A percentile compares a stretch with the other conserved stretches of the same genome.
These are phyloP conservation scores for Drosophila takahashii DNA, from an alignment of 1,140 invertebrate species.

Conservation along the genomic window DNA sequence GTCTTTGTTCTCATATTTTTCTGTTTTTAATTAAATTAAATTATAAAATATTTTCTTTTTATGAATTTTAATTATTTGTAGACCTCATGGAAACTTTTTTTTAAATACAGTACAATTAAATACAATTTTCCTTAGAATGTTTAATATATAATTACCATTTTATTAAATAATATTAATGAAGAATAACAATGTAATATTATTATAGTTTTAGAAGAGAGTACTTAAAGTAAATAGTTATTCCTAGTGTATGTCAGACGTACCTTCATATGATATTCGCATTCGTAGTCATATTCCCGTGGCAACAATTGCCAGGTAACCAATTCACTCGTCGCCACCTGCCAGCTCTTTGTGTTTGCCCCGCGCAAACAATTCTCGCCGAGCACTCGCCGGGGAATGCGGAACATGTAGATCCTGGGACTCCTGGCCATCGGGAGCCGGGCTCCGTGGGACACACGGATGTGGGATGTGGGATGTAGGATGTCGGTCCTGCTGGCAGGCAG, in stretches of 20 bases:
- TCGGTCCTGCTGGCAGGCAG: not conserved
- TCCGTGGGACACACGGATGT: constrained; percentile 12
- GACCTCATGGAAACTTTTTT: too few relatives aligned
- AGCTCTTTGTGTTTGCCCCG: constrained; percentile 50
- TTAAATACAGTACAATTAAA: too few relatives aligned
- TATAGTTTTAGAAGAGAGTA: not conserved
- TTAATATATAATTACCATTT: too few relatives aligned
- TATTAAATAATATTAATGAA: too few relatives aligned
- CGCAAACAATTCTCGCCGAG: constrained; percentile 50
- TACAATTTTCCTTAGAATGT: too few relatives aligned
- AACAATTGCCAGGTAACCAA: constrained; percentile 43
- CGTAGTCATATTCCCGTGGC: constrained; percentile 33
- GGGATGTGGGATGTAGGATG: constrained; percentile 4
- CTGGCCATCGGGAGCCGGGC: constrained; percentile 27
- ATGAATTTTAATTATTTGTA: too few relatives aligned
- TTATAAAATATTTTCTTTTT: too few relatives aligned
- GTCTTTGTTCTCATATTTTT: too few relatives aligned
- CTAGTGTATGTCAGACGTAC: constrained; percentile 4
- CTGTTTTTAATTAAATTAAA: too few relatives aligned
- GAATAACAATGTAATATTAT: too few relatives aligned
- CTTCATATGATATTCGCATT: constrained; percentile 6
- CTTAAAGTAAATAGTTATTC: not conserved
- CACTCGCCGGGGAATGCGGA: constrained; percentile 7
- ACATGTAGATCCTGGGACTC: constrained; percentile 28
- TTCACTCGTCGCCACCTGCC: constrained; percentile 34